These are phyloP conservation scores for Synergus umbraculus DNA, from an alignment of 2,888 invertebrate genomes.

Conservation along the genomic window DNA sequence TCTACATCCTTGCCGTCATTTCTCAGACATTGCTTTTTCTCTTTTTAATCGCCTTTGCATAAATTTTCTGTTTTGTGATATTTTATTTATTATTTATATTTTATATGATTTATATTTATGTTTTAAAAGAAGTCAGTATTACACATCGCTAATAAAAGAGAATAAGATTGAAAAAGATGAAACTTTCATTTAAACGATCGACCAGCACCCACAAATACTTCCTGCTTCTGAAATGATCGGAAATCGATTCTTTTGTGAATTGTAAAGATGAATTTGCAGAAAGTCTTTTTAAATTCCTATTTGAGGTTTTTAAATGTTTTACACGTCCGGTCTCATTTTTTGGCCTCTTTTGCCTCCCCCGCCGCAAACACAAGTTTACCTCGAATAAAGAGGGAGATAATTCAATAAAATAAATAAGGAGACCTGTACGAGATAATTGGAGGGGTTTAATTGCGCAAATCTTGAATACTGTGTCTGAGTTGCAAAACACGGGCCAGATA, in stretches of 20 bases:
- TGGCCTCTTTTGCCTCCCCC: not conserved
- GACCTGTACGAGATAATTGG: constrained; percentile 56
- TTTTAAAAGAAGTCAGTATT: too few species aligned
- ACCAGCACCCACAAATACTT: constrained; percentile 15
- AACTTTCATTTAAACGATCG: constrained; percentile 10
- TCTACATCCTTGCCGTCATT: not conserved
- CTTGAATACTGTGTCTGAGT: constrained; percentile 51
- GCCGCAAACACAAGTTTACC: not conserved
- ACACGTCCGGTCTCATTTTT: constrained; percentile 12
- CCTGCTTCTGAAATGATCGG: constrained; percentile 29
- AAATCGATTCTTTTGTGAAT: constrained; percentile 35
- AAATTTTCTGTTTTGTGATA: too few species aligned
- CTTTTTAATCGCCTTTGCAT: too few species aligned
- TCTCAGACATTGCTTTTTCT: not conserved
- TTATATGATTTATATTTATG: too few species aligned
- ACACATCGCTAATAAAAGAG: not conserved
- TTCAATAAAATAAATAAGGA: constrained; percentile 54
- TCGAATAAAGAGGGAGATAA: constrained; percentile 1
- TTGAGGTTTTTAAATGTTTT: constrained; percentile 20
- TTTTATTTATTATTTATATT: too few species aligned
- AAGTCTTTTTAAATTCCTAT: not conserved
- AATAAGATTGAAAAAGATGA: not conserved
- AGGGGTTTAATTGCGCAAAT: constrained; percentile 54
- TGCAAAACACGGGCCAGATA: constrained; percentile 57
- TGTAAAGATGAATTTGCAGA: not conserved